Base-by-base conservation (phyloP, 2,113 vertebrate genomes). In the Hippocampus mohnikei region DNA sequence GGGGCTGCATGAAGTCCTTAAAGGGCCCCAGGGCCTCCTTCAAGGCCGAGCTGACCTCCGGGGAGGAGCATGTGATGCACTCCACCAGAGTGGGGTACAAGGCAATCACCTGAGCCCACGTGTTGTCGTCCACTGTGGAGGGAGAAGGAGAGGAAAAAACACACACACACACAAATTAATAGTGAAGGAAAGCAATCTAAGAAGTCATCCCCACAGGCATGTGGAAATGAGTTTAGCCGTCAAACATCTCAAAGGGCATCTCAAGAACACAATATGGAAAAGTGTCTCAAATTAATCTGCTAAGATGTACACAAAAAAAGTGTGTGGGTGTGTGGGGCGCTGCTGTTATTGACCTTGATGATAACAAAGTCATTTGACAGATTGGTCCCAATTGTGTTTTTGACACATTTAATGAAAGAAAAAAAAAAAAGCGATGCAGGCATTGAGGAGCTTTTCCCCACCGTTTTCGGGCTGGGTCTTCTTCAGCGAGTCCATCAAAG, bases 1-100 rank as follows among this genome's bases (percentile, higher is more conserved):
- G 97, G 79, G 97, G 95, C 71, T 97, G 96, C 96, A 99, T 98
- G 90, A 99, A 98, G 93, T 99, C 97, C 91, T 98, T 97, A 89
- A 99, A 99, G 70, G 97, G 97, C 89, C 95, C 94, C 58, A 99
- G 90, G 66, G 97, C 97, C 80, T 98, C 97, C 84, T 97, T 98
- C 73, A 99, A 94, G 76, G 97, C 97, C 42, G 93, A 95, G 87
- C 96, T 97, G 81, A 99, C 96, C 87, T 99, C 97, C 0, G 95
- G 93, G 5, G 96, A 99, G 0, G 97, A 97, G 82, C 96, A 98
- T 21, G 96, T 96, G 79, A 99, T 96, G 85, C 97, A 99, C 89
- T 98, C 96, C 70, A 99, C 97, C 81, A 99, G 88, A 0, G 97
- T 97, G 8, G 97, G 97, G 79, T 99, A 99, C 82, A 99, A 92